These are phyloP conservation scores for Drosophila seguyi DNA, from an alignment of 1,140 invertebrate genomes.

Conservation along the genomic window DNA sequence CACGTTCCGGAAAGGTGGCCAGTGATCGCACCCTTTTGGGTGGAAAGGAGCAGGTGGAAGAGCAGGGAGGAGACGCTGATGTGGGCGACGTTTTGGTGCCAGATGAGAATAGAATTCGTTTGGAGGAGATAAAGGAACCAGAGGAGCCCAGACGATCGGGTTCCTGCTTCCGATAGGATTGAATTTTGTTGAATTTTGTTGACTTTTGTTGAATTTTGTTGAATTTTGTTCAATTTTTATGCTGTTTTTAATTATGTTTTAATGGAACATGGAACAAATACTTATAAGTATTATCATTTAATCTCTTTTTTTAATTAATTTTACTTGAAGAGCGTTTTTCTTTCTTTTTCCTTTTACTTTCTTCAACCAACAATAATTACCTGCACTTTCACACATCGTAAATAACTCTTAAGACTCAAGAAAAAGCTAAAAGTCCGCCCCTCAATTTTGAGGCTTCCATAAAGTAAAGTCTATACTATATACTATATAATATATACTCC, in stretches of 20 bases:
- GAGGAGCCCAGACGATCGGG: background rate
- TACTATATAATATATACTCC: slow-evolving; percentile 3
- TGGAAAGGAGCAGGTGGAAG: background rate
- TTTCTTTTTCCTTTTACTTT: background rate
- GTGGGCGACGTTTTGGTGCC: background rate
- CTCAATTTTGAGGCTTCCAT: slow-evolving; percentile 26
- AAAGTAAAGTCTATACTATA: slow-evolving; percentile 5
- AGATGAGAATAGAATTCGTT: background rate
- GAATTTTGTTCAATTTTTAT: too few species aligned
- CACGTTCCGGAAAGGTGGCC: background rate
- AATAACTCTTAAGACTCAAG: background rate
- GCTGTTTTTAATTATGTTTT: too few species aligned
- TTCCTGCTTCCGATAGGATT: background rate
- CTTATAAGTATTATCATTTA: background rate
- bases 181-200: too few species aligned
- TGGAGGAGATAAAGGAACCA: fast-evolving
- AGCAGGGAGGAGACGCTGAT: background rate
- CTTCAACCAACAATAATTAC: background rate
- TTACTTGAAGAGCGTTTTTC: background rate
- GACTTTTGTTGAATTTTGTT: too few species aligned
- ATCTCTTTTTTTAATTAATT: fast-evolving
- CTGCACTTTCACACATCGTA: slow-evolving; percentile 4
- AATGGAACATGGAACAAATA: too few species aligned
- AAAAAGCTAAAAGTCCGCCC: background rate
- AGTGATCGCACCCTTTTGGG: background rate